Evolutionary conservation across 2,888 invertebrate genomes (phyloP).

Genomic region (Eupithecia exiguata): DNA sequence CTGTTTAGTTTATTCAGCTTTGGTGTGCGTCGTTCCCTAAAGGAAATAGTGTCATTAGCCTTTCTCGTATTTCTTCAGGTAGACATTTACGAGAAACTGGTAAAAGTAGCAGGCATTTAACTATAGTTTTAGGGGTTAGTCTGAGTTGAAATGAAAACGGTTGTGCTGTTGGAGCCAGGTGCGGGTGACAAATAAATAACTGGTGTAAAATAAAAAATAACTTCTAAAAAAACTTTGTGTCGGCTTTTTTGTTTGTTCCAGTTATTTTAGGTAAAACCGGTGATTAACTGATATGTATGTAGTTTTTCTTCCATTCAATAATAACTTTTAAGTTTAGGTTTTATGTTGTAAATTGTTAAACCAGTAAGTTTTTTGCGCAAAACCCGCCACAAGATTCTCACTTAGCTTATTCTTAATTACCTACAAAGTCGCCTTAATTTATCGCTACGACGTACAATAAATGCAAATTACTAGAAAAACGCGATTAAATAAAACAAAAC

Average conservation of each 20-base stretch:
- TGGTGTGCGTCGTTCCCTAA: conserved; percentile 60
- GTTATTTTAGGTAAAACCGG: background rate
- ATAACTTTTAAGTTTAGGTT: background rate
- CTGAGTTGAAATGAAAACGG: conserved; percentile 30
- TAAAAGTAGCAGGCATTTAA: conserved; percentile 53
- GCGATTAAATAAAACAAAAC: background rate
- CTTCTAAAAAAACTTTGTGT: background rate
- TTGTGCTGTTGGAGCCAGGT: conserved; percentile 17
- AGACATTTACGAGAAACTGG: conserved; percentile 72
- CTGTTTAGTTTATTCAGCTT: conserved; percentile 4
- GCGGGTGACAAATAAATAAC: conserved; percentile 7
- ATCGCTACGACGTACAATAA: background rate
- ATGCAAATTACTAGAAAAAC: conserved; percentile 27
- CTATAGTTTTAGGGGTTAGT: conserved; percentile 47
- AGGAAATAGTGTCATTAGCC: conserved; percentile 81
- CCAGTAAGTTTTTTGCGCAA: background rate
- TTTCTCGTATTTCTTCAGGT: conserved; percentile 74
- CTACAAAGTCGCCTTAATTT: conserved; percentile 12
- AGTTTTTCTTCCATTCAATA: background rate
- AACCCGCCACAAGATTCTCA: background rate
- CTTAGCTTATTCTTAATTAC: conserved; percentile 22
- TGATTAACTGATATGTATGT: background rate
- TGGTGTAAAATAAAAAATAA: background rate
- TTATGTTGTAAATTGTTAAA: background rate
- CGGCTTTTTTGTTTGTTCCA: background rate